Percentiles rank a stretch among this genome's conserved stretches.
phyloP scores from a whole-genome alignment of 2,888 invertebrate species.

The Nesidiocoris tenuis region DNA sequence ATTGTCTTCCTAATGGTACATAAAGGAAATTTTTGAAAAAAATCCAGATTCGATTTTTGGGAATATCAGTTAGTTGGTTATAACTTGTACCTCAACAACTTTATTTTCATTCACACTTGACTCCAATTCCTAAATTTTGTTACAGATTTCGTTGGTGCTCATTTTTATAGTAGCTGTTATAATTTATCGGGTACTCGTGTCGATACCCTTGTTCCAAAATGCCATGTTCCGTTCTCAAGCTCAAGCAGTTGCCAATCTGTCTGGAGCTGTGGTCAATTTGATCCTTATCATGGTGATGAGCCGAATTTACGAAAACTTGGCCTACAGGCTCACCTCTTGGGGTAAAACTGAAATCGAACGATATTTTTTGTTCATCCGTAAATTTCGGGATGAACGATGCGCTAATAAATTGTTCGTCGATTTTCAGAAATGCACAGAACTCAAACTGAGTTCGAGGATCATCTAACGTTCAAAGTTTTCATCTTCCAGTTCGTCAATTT shows the following conservation, averaged over 20 bases:
- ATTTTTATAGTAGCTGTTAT: conserved; percentile 62
- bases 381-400: no score
- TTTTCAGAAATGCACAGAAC: conserved; percentile 58
- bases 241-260: conserved; percentile 57
- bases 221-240: conserved; percentile 56
- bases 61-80: no score
- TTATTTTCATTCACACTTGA: background rate
- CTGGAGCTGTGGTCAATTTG: conserved; percentile 60
- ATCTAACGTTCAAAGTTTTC: conserved; percentile 63
- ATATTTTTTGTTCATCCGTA: no score
- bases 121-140: background rate
- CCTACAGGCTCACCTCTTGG: conserved; percentile 60
- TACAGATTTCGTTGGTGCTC: conserved; percentile 59
- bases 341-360: conserved; percentile 53
- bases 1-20: conserved; percentile 60
- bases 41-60: no score
- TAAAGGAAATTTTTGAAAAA: no score
- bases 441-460: conserved; percentile 62
- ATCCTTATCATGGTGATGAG: conserved; percentile 60
- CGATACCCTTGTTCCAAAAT: conserved; percentile 59
- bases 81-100: no score
- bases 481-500: conserved; percentile 64
- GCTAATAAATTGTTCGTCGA: no score
- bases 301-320: conserved; percentile 59
- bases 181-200: conserved; percentile 59